Evolutionary conservation across 2,113 vertebrate species (phyloP).

Genomic region (Caretta caretta): DNA sequence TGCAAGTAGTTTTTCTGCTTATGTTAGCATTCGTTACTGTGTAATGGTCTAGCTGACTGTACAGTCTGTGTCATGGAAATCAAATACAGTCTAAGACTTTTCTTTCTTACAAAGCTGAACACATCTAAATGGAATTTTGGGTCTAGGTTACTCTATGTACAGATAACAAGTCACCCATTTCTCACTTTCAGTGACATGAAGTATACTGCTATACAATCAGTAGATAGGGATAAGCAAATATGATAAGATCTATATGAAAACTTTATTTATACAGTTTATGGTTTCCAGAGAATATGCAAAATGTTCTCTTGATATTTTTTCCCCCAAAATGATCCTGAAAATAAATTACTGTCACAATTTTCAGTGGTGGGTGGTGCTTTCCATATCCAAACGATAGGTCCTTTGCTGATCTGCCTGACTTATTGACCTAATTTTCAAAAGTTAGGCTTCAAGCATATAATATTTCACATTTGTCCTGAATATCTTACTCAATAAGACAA

Average conservation of each 20-base stretch:
- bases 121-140: not conserved
- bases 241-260: not conserved
- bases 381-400: constrained; percentile 34
- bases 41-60: not conserved
- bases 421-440: constrained; percentile 60
- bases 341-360: constrained; percentile 61
- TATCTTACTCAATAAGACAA: constrained; percentile 39
- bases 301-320: constrained; percentile 55
- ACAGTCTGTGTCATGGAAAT: not conserved
- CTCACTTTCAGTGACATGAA: not conserved
- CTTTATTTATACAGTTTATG: not conserved
- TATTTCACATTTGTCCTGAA: constrained; percentile 65
- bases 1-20: not conserved
- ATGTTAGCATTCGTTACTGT: not conserved
- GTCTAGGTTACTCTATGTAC: not conserved
- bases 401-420: constrained; percentile 62
- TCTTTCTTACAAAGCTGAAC: constrained; percentile 7
- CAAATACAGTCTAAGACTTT: not conserved
- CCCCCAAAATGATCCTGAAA: not conserved
- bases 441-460: constrained; percentile 60
- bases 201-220: constrained; percentile 5
- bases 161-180: not conserved
- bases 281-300: constrained; percentile 38
- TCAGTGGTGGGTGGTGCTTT: not conserved
- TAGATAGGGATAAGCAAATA: not conserved